Evolutionary conservation across 2,113 vertebrate species (phyloP).

Genomic region (Sinocyclocheilus anophthalmus): DNA sequence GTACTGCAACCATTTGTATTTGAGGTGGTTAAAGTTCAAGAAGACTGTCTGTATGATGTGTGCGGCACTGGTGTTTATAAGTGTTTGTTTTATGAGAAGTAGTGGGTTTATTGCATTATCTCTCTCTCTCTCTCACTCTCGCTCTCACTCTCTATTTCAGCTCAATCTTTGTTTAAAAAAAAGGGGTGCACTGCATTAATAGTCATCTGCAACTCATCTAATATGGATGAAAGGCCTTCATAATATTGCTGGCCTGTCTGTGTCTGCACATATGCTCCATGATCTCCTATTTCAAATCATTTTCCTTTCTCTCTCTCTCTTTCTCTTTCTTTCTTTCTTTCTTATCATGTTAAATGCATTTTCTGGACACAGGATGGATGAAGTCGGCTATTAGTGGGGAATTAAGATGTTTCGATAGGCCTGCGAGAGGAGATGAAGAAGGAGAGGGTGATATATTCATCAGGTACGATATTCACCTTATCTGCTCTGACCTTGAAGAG

Average conservation of each 20-base stretch:
- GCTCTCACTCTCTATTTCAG: neutral
- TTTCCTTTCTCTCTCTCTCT: constrained; percentile 54
- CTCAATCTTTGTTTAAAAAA: no score
- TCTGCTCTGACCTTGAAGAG: constrained; percentile 78
- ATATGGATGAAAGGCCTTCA: constrained; percentile 74
- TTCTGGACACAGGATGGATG: constrained; percentile 53
- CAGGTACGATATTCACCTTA: constrained; percentile 69
- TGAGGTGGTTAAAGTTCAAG: neutral
- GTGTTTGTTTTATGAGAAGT: neutral
- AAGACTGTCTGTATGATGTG: neutral
- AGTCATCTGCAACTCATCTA: constrained; percentile 75
- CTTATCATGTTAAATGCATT: constrained; percentile 70
- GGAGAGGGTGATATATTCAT: constrained; percentile 72
- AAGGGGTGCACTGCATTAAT: no score
- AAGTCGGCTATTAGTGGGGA: constrained; percentile 60
- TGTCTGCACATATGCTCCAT: neutral
- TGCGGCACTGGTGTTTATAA: neutral
- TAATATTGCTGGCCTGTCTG: constrained; percentile 58
- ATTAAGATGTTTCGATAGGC: constrained; percentile 70
- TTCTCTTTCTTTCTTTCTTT: constrained; percentile 34
- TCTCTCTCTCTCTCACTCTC: neutral
- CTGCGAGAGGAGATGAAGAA: constrained; percentile 35
- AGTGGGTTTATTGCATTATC: neutral
- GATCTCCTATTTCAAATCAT: constrained; percentile 32
- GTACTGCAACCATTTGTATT: neutral